Percentiles rank a stretch among this genome's conserved stretches.
Conservation (phyloP, 2,113 vertebrate genomes). For the Orcinus orca region DNA sequence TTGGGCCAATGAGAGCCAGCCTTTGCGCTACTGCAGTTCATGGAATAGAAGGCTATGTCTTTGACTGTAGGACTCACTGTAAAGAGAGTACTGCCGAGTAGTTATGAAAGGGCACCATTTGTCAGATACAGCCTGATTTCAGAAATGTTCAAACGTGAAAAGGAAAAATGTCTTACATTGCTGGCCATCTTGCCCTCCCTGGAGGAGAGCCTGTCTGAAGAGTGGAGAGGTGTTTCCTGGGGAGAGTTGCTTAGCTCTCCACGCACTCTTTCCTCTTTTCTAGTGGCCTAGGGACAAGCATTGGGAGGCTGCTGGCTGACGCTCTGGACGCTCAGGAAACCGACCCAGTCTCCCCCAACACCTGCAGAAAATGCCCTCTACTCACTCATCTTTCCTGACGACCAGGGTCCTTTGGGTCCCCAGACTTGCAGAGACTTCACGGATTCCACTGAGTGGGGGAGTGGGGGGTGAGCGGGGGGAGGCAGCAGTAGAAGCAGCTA, state of each 20-base stretch:
- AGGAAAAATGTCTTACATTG: background rate
- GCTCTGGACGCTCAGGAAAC: background rate
- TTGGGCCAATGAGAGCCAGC: background rate
- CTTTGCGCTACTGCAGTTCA: accelerated
- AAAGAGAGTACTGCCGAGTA: background rate
- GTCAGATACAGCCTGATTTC: background rate
- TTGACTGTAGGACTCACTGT: background rate
- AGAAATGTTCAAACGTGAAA: background rate
- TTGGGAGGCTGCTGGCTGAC: background rate
- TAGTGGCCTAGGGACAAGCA: background rate
- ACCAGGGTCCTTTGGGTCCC: background rate
- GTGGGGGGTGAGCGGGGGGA: too few relatives aligned
- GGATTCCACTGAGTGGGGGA: background rate
- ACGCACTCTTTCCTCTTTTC: accelerated
- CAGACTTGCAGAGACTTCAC: background rate
- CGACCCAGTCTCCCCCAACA: background rate
- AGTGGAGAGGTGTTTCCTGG: background rate
- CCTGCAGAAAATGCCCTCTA: background rate
- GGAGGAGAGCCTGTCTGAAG: background rate
- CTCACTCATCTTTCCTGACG: background rate
- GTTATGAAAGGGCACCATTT: background rate
- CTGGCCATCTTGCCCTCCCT: background rate
- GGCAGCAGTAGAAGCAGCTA: background rate
- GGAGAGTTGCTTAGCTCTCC: background rate
- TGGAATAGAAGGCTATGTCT: background rate